A percentile compares a stretch with the other conserved stretches of the same genome.
phyloP scores from a whole-genome alignment of 2,113 vertebrate species.

The Eleginops maclovinus region DNA sequence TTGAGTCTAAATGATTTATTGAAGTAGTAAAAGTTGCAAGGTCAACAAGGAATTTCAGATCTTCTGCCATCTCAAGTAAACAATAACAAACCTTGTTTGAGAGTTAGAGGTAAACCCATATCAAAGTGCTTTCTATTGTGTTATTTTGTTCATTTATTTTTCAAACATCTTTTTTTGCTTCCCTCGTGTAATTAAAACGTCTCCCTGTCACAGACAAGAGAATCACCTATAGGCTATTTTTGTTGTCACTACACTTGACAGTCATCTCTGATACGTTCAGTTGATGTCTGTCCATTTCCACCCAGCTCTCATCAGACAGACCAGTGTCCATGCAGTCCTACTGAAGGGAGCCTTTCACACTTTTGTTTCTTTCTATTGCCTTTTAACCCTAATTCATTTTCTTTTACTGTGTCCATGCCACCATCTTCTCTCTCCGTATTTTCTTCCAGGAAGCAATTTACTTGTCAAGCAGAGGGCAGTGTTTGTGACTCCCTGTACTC shows the following conservation, averaged over 20 bases:
- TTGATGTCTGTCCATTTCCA: conserved; percentile 54
- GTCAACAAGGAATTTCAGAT: not conserved
- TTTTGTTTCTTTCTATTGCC: conserved; percentile 49
- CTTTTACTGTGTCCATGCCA: conserved; percentile 46
- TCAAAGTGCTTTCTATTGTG: not conserved
- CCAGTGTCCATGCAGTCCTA: conserved; percentile 30
- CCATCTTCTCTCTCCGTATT: conserved; percentile 41
- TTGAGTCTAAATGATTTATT: conserved; percentile 8
- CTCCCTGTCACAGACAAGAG: too few species aligned
- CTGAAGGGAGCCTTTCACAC: conserved; percentile 63
- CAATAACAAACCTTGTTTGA: not conserved
- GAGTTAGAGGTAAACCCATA: not conserved
- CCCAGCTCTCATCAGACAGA: conserved; percentile 71
- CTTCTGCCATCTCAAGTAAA: not conserved
- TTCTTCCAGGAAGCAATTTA: conserved; percentile 78
- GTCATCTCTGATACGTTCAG: conserved; percentile 26
- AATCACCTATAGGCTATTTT: not conserved
- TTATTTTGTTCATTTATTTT: too few species aligned
- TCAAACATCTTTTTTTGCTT: not conserved
- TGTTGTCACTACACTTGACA: conserved; percentile 13
- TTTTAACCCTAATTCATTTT: conserved; percentile 67
- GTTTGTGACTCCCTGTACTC: conserved; percentile 28
- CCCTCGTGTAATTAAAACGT: not conserved
- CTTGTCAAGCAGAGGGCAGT: conserved; percentile 66
- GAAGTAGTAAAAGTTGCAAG: conserved; percentile 15